phyloP scores from a whole-genome alignment of 2,113 vertebrate species.

The Tragelaphus buxtoni region DNA sequence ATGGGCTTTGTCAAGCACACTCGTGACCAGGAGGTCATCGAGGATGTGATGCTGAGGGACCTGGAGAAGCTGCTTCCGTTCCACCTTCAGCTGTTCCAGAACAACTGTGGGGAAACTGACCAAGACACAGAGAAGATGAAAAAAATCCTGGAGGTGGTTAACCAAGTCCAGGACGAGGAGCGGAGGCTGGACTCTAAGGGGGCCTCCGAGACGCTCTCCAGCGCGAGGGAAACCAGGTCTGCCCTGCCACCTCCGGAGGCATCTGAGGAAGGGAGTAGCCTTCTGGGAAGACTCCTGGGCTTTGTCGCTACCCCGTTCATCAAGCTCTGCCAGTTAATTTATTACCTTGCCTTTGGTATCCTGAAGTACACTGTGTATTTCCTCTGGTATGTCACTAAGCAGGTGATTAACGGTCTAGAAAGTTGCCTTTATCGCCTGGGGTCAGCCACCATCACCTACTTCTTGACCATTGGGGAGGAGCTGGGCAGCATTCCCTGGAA shows the following conservation, averaged over 20 bases:
- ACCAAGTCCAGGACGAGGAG: constrained; percentile 74
- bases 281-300: constrained; percentile 59
- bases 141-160: constrained; percentile 68
- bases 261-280: neutral
- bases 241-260: neutral
- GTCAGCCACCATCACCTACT: constrained; percentile 65
- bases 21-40: constrained; percentile 52
- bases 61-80: constrained; percentile 78
- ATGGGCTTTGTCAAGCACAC: constrained; percentile 78
- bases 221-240: neutral
- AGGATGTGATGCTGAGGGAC: constrained; percentile 73
- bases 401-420: constrained; percentile 54
- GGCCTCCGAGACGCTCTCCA: accelerated
- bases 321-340: constrained; percentile 76
- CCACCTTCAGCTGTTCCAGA: constrained; percentile 75
- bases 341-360: constrained; percentile 66
- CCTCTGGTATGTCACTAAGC: constrained; percentile 73
- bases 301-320: constrained; percentile 74
- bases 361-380: constrained; percentile 70
- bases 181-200: neutral
- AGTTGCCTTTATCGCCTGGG: constrained; percentile 71
- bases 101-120: constrained; percentile 71
- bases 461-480: constrained; percentile 75
- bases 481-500: constrained; percentile 81
- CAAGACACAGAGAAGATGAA: constrained; percentile 74